phyloP scores from a whole-genome alignment of 2,113 vertebrate species.

The Martes martes region DNA sequence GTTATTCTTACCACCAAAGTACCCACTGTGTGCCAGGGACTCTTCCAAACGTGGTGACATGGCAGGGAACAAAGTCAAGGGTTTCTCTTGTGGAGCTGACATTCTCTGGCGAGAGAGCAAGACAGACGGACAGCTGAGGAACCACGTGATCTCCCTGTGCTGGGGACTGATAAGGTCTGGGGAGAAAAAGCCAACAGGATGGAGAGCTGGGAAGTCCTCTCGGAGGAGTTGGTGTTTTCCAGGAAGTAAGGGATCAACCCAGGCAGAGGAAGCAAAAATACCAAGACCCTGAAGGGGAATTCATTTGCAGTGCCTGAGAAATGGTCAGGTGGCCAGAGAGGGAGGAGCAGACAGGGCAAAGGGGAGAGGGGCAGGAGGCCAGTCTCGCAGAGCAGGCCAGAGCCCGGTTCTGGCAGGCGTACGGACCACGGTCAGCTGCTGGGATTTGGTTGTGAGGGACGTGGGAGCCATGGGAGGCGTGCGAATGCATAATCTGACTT shows the following conservation, averaged over 20 bases:
- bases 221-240: not conserved
- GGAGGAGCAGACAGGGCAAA: not conserved
- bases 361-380: not conserved
- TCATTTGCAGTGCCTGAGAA: accelerated
- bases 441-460: not conserved
- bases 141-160: not conserved
- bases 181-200: not conserved
- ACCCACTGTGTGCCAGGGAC: not conserved
- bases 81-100: not conserved
- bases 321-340: not conserved
- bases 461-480: not conserved
- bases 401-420: not conserved
- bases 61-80: not conserved
- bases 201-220: not conserved
- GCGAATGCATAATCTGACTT: not conserved
- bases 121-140: not conserved
- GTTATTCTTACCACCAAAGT: not conserved
- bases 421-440: not conserved
- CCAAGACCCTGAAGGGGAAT: not conserved
- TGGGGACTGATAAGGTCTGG: not conserved
- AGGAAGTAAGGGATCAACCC: not conserved
- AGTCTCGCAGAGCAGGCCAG: no score
- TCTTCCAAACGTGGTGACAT: accelerated
- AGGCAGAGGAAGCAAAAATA: no score
- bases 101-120: not conserved